Conservation (phyloP, 2,113 vertebrate genomes). For the Gopherus flavomarginatus region DNA sequence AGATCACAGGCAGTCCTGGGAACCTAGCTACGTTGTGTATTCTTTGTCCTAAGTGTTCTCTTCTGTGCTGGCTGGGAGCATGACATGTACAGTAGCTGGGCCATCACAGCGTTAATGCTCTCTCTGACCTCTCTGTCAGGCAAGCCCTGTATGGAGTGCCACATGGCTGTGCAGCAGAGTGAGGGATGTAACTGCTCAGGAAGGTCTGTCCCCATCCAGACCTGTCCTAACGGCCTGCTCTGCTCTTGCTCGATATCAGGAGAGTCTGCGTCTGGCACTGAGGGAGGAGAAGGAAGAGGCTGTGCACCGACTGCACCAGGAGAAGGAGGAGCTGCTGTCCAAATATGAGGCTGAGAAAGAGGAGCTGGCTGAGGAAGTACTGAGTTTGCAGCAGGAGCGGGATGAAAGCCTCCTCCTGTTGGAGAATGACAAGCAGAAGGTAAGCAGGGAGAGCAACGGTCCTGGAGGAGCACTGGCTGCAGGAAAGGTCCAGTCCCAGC, state of each 20-base stretch:
- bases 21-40: neutral
- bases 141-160: neutral
- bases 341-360: conserved; percentile 71
- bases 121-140: neutral
- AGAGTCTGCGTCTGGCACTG: conserved; percentile 68
- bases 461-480: neutral
- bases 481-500: neutral
- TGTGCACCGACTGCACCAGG: conserved; percentile 68
- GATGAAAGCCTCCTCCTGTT: conserved; percentile 79
- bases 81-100: neutral
- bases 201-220: neutral
- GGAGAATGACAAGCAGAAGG: conserved; percentile 80
- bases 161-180: neutral
- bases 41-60: neutral
- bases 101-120: neutral
- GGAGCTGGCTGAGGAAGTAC: conserved; percentile 80
- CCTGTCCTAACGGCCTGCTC: neutral
- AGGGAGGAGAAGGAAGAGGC: conserved; percentile 68
- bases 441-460: neutral
- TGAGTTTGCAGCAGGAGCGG: conserved; percentile 74
- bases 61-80: neutral
- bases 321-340: conserved; percentile 71
- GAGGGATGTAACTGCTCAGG: too few relatives aligned
- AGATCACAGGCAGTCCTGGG: neutral
- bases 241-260: conserved; percentile 44